These are phyloP conservation scores for Campoplex nolae DNA, from an alignment of 2,888 invertebrate genomes.

Conservation along the genomic window DNA sequence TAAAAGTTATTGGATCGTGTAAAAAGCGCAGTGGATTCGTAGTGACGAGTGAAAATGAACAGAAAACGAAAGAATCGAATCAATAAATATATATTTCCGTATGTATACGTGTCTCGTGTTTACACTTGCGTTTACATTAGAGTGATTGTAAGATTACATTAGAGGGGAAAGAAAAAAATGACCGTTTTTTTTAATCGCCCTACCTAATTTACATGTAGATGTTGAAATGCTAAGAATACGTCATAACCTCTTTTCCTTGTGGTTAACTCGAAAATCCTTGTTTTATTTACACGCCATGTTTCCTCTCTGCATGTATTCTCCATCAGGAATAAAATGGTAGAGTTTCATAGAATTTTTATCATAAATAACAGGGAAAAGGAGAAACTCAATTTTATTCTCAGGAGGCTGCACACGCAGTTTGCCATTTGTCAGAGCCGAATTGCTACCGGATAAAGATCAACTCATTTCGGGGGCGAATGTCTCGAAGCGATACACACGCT, in stretches of 20 bases:
- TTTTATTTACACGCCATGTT: background rate
- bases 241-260: background rate
- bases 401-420: background rate
- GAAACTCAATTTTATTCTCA: conserved; percentile 57
- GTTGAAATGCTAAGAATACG: background rate
- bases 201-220: background rate
- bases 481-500: conserved; percentile 24
- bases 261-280: background rate
- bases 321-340: background rate
- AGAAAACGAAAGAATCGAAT: no score
- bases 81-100: no score
- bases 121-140: no score
- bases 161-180: no score
- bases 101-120: no score
- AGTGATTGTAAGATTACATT: no score
- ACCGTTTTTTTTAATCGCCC: no score
- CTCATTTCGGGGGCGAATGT: conserved; percentile 71
- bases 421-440: conserved; percentile 63
- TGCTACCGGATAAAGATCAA: conserved; percentile 75
- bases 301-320: background rate
- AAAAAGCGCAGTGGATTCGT: no score
- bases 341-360: background rate
- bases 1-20: no score
- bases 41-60: no score
- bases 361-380: background rate